Evolutionary conservation across 2,888 invertebrate species (phyloP), one percentile per base, ranked within the genome.

Genomic region (Microchrysa polita): DNA sequence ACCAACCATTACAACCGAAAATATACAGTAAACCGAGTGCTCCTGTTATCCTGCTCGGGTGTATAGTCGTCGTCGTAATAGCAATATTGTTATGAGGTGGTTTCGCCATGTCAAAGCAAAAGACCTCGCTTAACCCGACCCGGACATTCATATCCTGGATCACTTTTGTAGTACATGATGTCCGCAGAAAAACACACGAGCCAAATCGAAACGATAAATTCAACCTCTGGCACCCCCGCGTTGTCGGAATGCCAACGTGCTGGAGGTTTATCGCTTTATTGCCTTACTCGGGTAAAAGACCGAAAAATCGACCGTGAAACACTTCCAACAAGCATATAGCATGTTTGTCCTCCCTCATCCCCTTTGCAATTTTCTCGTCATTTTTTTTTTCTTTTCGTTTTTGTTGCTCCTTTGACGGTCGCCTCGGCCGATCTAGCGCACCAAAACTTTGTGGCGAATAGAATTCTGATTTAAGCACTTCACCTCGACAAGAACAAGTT

Each of bases 1-100:
- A 69, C 69, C 65, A 55, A 69, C 55, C 69, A 69, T 69, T 69
- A 69, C 69, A 69, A 40, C 55, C 55, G 55, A 69, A 69, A 69
- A 59, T 59, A 23, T 34, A 34, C 27, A 7, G 7, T 34, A n/a
- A n/a, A 7, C 27, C 27, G 27, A 34, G 27, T 34, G n/a, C n/a
- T n/a, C n/a, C n/a, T n/a, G 27, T 34, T 34, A 34, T 18, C 52
- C 44, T 0, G 4, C 7, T 16, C 55, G 55, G 14, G 18, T n/a
- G n/a, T n/a, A n/a, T n/a, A n/a, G n/a, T n/a, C n/a, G n/a, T 55
- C 55, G 18, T 55, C 20, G 22, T 55, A 34, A 40, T 27, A 34
- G 65, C 16, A 65, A 48, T 65, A 65, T 61, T 65, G 44, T 18
- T 63, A 42, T 63, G 42, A 63, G 40, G 63, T 42, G 63, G 44